phyloP scores from a whole-genome alignment of 2,888 invertebrate genomes.

The Leptopilina myrica region DNA sequence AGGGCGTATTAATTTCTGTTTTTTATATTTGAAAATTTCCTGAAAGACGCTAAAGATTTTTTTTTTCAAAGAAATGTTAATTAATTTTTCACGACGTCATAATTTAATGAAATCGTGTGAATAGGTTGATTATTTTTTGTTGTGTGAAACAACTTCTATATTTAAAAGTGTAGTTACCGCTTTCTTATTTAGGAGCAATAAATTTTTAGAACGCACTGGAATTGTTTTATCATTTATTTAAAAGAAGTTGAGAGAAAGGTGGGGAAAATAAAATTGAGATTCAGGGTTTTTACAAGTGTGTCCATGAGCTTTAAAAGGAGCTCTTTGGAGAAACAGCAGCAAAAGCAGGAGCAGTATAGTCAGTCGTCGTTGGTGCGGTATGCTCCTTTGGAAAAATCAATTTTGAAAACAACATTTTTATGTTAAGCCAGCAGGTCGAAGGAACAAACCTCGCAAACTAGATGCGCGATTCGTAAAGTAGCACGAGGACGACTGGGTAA shows the following conservation, averaged over 20 bases:
- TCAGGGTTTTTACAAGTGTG: neutral
- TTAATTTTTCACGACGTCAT: too few species aligned
- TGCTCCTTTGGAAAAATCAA: slow-evolving; percentile 17
- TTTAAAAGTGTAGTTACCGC: neutral
- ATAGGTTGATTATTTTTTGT: neutral
- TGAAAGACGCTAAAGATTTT: too few species aligned
- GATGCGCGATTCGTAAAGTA: slow-evolving; percentile 33
- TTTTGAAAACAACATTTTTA: slow-evolving; percentile 20
- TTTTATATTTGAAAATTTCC: neutral
- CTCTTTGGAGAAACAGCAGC: neutral
- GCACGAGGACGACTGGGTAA: slow-evolving; percentile 32
- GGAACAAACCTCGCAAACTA: slow-evolving; percentile 30
- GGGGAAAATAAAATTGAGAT: slow-evolving; percentile 8
- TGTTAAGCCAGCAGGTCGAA: slow-evolving; percentile 17
- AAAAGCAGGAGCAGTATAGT: too few species aligned
- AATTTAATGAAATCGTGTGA: neutral
- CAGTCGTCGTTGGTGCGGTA: too few species aligned
- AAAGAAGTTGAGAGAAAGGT: neutral
- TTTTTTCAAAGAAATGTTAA: too few species aligned
- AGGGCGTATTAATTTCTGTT: neutral
- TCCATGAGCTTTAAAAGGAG: neutral
- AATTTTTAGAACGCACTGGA: slow-evolving; percentile 5
- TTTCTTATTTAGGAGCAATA: slow-evolving; percentile 8
- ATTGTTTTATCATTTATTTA: slow-evolving; percentile 1
- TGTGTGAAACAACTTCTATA: neutral